phyloP scores from a whole-genome alignment of 2,888 invertebrate genomes.

The Dasypolia templi region DNA sequence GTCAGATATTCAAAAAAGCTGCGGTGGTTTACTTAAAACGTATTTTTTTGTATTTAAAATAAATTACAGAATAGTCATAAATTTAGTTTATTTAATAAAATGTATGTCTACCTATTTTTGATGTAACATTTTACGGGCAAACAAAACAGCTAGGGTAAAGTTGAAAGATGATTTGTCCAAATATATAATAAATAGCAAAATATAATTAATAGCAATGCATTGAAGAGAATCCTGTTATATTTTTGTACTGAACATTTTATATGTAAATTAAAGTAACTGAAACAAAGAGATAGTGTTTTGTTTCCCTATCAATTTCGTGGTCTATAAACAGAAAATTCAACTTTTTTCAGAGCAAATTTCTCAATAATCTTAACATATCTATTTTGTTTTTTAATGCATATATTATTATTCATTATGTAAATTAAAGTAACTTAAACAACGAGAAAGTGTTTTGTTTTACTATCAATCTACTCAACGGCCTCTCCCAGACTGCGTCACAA shows the following conservation, averaged over 20 bases:
- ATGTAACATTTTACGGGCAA: constrained; percentile 8
- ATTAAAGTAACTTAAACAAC: constrained; percentile 56
- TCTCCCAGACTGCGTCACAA: too few species aligned
- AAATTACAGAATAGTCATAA: constrained; percentile 54
- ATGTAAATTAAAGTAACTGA: too few species aligned
- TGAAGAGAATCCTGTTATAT: constrained; percentile 33
- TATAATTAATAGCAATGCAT: constrained; percentile 23
- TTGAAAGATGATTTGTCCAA: too few species aligned
- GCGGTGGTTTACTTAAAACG: background rate
- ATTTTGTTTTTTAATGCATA: too few species aligned
- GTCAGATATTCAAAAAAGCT: background rate
- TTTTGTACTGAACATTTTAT: constrained; percentile 57
- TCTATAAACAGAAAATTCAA: too few species aligned
- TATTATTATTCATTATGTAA: too few species aligned
- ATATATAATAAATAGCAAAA: too few species aligned
- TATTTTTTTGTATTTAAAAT: constrained; percentile 25
- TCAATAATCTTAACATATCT: too few species aligned
- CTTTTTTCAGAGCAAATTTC: too few species aligned
- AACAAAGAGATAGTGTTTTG: too few species aligned
- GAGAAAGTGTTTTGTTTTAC: constrained; percentile 24
- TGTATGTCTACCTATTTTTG: constrained; percentile 23
- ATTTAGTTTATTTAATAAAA: constrained; percentile 31
- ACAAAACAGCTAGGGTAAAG: background rate
- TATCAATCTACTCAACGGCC: too few species aligned
- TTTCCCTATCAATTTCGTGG: too few species aligned